These are phyloP conservation scores for Drosophila pseudoobscura DNA, from an alignment of 1,140 invertebrate genomes.

Conservation along the genomic window DNA sequence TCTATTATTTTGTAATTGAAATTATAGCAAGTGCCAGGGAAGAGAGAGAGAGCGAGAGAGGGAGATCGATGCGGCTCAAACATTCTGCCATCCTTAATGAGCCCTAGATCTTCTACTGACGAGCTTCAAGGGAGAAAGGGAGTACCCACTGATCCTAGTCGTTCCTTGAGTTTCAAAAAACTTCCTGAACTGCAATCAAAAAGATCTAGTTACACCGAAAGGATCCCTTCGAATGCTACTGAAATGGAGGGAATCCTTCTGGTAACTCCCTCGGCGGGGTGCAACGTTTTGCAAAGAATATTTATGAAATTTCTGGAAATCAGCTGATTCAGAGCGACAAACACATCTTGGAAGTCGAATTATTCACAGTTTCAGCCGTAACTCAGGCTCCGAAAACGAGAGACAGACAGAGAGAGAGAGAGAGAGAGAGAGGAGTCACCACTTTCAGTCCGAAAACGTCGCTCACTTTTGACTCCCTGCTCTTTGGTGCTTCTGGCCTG, in stretches of 20 bases:
- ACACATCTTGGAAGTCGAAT: conserved; percentile 35
- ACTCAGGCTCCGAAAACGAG: conserved; percentile 3
- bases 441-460: conserved; percentile 28
- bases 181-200: no score
- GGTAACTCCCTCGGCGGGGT: no score
- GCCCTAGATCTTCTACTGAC: no score
- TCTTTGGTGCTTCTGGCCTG: conserved; percentile 38
- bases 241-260: no score
- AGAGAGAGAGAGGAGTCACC: no score
- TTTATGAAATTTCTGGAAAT: conserved; percentile 12
- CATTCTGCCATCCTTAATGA: background rate
- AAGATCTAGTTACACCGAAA: no score
- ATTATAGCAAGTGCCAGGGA: conserved; percentile 42
- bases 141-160: no score
- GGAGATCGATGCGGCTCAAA: background rate
- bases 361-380: conserved; percentile 6
- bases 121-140: no score
- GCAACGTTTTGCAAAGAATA: no score
- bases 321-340: conserved; percentile 42
- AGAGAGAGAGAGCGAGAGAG: background rate
- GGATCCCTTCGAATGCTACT: no score
- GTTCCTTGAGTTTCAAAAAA: no score
- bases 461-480: conserved; percentile 36
- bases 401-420: background rate
- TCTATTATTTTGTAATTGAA: conserved; percentile 79